A percentile compares a stretch with the other conserved stretches of the same genome.
Conservation (phyloP, 2,113 vertebrate genomes). For the Seriola aureovittata region DNA sequence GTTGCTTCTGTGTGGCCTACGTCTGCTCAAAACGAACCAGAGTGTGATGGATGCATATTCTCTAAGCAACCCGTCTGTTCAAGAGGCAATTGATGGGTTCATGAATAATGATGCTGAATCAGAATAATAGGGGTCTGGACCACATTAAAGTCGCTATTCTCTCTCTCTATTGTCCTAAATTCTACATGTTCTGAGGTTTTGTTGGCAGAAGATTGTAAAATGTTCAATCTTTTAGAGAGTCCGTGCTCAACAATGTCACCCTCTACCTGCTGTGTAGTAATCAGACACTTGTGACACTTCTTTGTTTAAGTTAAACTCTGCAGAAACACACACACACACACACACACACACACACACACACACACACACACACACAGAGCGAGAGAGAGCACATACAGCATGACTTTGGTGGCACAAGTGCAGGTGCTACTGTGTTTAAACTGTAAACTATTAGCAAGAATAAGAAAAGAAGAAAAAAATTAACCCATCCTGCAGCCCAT, state of each 20-base stretch:
- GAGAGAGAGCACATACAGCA: background rate
- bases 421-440: background rate
- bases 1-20: background rate
- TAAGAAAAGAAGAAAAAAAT: background rate
- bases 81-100: conserved; percentile 27
- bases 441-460: background rate
- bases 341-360: background rate
- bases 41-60: conserved; percentile 13
- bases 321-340: background rate
- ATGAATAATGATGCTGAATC: conserved; percentile 49
- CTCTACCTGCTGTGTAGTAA: background rate
- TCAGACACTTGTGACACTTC: background rate
- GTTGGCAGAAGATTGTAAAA: background rate
- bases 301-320: background rate
- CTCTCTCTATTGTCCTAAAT: background rate
- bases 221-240: background rate
- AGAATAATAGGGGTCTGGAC: background rate
- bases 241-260: background rate
- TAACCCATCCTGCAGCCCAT: background rate
- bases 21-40: conserved; percentile 13
- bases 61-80: conserved; percentile 37
- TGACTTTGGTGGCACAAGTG: no score
- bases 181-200: background rate
- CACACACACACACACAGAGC: background rate
- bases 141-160: background rate